Evolutionary conservation across 1,140 invertebrate genomes (phyloP), one percentile per base, ranked within the genome.

Genomic region (Gryllus bimaculatus): DNA sequence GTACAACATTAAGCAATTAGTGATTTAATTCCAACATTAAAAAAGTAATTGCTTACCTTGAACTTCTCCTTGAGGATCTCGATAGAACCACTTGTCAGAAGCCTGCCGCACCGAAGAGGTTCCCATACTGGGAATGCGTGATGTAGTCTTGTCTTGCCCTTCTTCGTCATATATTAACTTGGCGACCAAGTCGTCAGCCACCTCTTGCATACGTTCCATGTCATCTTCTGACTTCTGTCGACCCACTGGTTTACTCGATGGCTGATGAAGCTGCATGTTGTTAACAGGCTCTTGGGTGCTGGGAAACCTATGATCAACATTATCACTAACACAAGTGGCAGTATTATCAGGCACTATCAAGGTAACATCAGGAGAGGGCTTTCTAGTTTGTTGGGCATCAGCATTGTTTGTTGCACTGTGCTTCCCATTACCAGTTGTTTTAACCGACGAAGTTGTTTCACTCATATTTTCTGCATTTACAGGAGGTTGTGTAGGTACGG

Each of bases 71-170:
- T 95, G 92, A 21, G 95, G 95, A 88, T 96, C 93, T 82, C 91
- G 88, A 85, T 95, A 95, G 84, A 90, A 94, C 94, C 94, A 96
- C 84, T 93, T 92, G 82, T 90, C 91, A 83, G 89, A 88, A 47
- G 82, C 81, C 47, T 77, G 48, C 1, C 2, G 47, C 18, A 20
- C n/a, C 3, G 7, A 8, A 10, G 76, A 48, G 8, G 2, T 18
- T 39, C 82, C 82, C 73, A 79, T 79, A 48, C 84, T 80, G 80
- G 86, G 83, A 54, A 86, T 84, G 75, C 86, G 83, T n/a, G 82
- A 78, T 73, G 83, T 80, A 78, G 79, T 78, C 47, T 79, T 79
- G 8, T 79, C 79, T 12, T 79, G 75, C 4, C 18, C 26, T 21
- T 79, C 76, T 15, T 79, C 79, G 66, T 79, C 78, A 20, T 91